Conservation (phyloP, 2,797 vertebrate genomes). For the Urosaurus nigricauda region DNA sequence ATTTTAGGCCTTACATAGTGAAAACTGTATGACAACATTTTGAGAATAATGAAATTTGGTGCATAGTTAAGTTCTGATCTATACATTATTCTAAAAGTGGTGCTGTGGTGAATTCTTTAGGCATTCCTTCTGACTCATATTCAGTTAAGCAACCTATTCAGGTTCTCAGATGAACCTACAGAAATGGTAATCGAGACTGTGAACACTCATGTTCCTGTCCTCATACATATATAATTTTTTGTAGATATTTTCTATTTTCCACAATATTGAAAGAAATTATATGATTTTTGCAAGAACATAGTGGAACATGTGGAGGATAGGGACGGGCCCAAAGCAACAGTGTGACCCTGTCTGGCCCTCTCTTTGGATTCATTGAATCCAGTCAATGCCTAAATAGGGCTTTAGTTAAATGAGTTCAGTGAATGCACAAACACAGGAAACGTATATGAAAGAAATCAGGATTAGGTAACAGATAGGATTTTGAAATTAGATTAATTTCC, state of each 20-base stretch:
- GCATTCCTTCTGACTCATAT: neutral
- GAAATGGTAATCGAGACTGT: neutral
- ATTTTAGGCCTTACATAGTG: neutral
- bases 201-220: neutral
- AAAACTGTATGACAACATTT: neutral
- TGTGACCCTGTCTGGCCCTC: too few species aligned
- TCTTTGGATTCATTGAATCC: neutral
- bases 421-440: neutral
- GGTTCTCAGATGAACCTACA: neutral
- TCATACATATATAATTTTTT: neutral
- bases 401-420: neutral
- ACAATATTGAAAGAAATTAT: neutral
- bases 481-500: constrained; percentile 6
- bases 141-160: too few species aligned
- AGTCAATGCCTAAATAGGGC: neutral
- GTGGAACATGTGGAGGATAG: neutral
- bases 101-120: neutral
- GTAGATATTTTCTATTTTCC: neutral
- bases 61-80: neutral
- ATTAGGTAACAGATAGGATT: neutral
- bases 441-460: neutral
- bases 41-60: too few species aligned
- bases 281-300: neutral
- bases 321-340: neutral
- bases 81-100: neutral